Percentiles rank a stretch among this genome's conserved stretches.
Conservation (phyloP, 2,888 invertebrate genomes). For the Leptinotarsa tumamoca region DNA sequence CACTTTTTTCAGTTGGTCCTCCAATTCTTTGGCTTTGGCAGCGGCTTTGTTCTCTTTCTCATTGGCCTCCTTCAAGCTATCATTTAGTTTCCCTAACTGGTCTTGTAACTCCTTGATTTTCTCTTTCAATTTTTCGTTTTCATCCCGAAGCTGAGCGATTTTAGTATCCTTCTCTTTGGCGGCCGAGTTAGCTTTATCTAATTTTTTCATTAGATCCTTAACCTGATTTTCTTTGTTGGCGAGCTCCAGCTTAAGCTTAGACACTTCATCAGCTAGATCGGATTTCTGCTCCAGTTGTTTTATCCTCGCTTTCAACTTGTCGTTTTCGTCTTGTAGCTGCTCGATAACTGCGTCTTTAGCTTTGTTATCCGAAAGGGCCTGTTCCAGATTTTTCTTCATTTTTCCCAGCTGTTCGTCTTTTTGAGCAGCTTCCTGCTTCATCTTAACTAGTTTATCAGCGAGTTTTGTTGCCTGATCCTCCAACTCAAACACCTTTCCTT, state of each 20-base stretch:
- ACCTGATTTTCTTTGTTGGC: slow-evolving; percentile 36
- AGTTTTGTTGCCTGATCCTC: slow-evolving; percentile 28
- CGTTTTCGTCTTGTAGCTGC: slow-evolving; percentile 22
- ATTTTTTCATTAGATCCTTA: slow-evolving; percentile 30
- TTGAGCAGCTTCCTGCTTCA: slow-evolving; percentile 31
- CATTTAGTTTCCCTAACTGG: slow-evolving; percentile 37
- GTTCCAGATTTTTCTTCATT: slow-evolving; percentile 35
- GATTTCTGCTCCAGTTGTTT: slow-evolving; percentile 27
- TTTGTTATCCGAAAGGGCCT: slow-evolving; percentile 28
- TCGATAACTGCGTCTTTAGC: neutral
- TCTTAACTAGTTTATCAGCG: slow-evolving; percentile 32
- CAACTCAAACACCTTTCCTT: slow-evolving; percentile 31
- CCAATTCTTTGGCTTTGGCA: slow-evolving; percentile 22
- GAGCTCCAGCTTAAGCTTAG: slow-evolving; percentile 31
- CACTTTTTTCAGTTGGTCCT: neutral
- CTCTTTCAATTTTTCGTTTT: slow-evolving; percentile 42
- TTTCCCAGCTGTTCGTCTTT: slow-evolving; percentile 33
- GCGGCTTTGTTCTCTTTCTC: slow-evolving; percentile 36
- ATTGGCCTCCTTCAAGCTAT: slow-evolving; percentile 33
- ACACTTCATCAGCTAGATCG: neutral
- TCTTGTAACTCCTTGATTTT: slow-evolving; percentile 38
- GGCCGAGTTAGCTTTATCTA: slow-evolving; percentile 32
- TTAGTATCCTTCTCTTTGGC: slow-evolving; percentile 32
- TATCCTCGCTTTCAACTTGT: slow-evolving; percentile 29
- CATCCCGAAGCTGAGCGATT: slow-evolving; percentile 26